A percentile compares a stretch with the other conserved stretches of the same genome.
Evolutionary conservation across 2,888 invertebrate genomes (phyloP).

Genomic region (Tethea ocularis): DNA sequence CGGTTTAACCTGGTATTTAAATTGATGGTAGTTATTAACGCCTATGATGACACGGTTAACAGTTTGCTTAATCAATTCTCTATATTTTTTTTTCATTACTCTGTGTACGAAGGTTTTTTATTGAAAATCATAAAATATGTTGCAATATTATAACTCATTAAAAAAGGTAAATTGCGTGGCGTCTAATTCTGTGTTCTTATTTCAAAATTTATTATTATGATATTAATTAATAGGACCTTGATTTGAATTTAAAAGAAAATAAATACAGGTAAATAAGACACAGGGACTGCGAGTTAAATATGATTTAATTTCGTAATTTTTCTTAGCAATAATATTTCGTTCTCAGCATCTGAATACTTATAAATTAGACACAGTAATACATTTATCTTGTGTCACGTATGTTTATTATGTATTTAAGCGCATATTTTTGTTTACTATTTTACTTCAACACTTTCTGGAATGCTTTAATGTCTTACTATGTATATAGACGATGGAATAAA

Average conservation of each 20-base stretch:
- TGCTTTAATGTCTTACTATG: conserved; percentile 64
- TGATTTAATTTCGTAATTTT: conserved; percentile 83
- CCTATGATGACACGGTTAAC: neutral
- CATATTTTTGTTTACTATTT: conserved; percentile 67
- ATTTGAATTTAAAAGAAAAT: neutral
- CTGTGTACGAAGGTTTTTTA: no score
- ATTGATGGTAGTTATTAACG: neutral
- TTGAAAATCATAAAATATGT: no score
- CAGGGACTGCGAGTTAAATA: conserved; percentile 77
- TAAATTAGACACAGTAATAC: conserved; percentile 74
- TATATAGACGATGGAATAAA: conserved; percentile 46
- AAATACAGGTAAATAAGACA: conserved; percentile 35
- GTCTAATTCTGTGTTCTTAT: no score
- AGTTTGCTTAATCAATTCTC: neutral
- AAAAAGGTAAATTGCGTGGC: no score
- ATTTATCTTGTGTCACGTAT: conserved; percentile 64
- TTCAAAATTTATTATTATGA: no score
- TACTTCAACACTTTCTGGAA: conserved; percentile 66
- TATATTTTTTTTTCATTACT: neutral
- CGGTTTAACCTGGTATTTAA: neutral
- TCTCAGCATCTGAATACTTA: conserved; percentile 80
- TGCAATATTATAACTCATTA: no score
- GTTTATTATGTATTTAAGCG: conserved; percentile 72
- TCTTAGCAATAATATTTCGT: conserved; percentile 83
- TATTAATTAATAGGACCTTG: no score